These are phyloP conservation scores for Candoia aspera DNA, from an alignment of 2,113 vertebrate genomes.

Conservation along the genomic window DNA sequence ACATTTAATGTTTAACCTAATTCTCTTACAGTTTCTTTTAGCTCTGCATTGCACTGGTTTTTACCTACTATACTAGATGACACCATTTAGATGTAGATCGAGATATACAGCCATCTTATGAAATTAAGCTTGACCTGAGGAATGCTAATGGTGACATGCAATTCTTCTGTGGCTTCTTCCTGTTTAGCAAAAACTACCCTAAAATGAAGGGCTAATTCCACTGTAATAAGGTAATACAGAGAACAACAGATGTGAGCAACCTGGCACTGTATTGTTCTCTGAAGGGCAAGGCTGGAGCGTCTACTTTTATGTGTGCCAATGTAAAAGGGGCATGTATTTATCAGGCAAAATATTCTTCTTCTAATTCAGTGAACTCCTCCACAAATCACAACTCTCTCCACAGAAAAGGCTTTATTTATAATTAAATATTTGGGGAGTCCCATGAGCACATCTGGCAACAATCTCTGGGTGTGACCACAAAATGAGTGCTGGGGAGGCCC, in stretches of 20 bases:
- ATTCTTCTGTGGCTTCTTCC: background rate
- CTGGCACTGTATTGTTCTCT: background rate
- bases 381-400: background rate
- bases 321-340: background rate
- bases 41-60: background rate
- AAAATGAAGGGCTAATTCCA: background rate
- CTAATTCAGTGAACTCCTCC: background rate
- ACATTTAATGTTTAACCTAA: background rate
- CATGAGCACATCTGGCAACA: background rate
- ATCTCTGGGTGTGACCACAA: background rate
- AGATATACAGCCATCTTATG: background rate
- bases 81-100: background rate
- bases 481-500: background rate
- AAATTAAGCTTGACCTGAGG: background rate
- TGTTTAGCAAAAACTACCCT: background rate
- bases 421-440: background rate
- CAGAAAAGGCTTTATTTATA: background rate
- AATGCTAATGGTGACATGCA: background rate
- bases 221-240: background rate
- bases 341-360: background rate
- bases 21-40: background rate
- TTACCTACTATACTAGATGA: background rate
- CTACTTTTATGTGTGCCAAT: background rate
- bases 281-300: background rate
- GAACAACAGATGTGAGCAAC: background rate